Percentiles rank a stretch among this genome's conserved stretches.
Evolutionary conservation across 2,113 vertebrate genomes (phyloP).

Genomic region (Bostrychus sinensis): DNA sequence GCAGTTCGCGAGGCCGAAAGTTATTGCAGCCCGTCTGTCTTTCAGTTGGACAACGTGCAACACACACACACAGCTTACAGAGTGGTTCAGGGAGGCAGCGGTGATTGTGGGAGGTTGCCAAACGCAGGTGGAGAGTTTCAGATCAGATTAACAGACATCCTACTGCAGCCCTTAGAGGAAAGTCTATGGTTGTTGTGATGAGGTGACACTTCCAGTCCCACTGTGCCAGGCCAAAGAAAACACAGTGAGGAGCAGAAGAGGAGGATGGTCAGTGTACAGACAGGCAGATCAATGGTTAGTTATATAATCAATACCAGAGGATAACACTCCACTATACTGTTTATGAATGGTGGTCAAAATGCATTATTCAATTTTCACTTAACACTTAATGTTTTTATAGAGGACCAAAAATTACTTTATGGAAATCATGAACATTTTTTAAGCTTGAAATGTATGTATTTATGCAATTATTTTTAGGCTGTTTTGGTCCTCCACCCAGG

Average conservation of each 20-base stretch:
- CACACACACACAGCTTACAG: slow-evolving; percentile 25
- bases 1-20: slow-evolving; percentile 35
- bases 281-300: slow-evolving; percentile 2
- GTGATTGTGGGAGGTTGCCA: slow-evolving; percentile 66
- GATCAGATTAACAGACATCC: slow-evolving; percentile 75
- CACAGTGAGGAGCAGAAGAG: slow-evolving; percentile 27
- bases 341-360: no score
- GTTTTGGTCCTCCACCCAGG: no score
- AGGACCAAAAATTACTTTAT: no score
- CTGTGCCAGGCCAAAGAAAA: slow-evolving; percentile 67
- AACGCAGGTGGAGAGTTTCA: slow-evolving; percentile 62
- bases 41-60: slow-evolving; percentile 42
- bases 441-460: no score
- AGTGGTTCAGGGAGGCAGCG: slow-evolving; percentile 35
- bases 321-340: no score
- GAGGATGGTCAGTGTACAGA: slow-evolving; percentile 26
- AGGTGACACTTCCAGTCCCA: slow-evolving; percentile 74
- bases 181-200: slow-evolving; percentile 69
- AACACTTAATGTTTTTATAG: no score
- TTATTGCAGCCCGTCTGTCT: slow-evolving; percentile 52
- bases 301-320: no score
- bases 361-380: no score
- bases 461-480: no score
- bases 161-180: slow-evolving; percentile 62
- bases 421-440: no score